Conservation (phyloP, 1,140 invertebrate species). For the Procambarus clarkii region DNA sequence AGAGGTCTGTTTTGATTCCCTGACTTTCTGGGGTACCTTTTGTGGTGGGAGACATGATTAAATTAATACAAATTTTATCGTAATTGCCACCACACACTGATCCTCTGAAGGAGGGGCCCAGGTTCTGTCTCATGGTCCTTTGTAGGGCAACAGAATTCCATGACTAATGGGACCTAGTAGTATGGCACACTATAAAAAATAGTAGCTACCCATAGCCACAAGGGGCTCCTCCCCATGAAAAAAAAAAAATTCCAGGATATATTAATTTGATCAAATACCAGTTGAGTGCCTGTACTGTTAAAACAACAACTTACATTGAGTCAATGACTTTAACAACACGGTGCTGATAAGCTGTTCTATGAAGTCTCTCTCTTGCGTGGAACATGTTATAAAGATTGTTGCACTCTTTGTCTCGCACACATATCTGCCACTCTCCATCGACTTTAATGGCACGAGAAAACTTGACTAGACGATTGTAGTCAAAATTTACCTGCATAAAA, state of each 20-base stretch:
- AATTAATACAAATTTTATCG: no score
- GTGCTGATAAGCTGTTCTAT: constrained; percentile 79
- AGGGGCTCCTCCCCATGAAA: constrained; percentile 76
- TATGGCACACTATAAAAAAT: no score
- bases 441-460: constrained; percentile 67
- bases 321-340: constrained; percentile 76
- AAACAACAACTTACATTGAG: constrained; percentile 75
- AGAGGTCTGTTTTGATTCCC: no score
- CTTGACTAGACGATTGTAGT: constrained; percentile 66
- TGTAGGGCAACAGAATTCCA: no score
- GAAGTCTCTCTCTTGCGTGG: constrained; percentile 76
- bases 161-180: no score
- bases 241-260: constrained; percentile 75
- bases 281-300: neutral
- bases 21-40: no score
- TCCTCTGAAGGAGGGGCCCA: no score
- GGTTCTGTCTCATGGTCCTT: no score
- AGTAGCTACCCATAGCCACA: constrained; percentile 58
- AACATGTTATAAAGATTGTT: constrained; percentile 78
- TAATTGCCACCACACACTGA: no score
- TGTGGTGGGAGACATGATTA: no score
- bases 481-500: constrained; percentile 63
- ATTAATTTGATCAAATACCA: constrained; percentile 73
- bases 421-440: constrained; percentile 75
- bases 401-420: constrained; percentile 77